A percentile compares a stretch with the other conserved stretches of the same genome.
These are phyloP conservation scores for Heliconius himera DNA, from an alignment of 1,140 invertebrate genomes.

Conservation along the genomic window DNA sequence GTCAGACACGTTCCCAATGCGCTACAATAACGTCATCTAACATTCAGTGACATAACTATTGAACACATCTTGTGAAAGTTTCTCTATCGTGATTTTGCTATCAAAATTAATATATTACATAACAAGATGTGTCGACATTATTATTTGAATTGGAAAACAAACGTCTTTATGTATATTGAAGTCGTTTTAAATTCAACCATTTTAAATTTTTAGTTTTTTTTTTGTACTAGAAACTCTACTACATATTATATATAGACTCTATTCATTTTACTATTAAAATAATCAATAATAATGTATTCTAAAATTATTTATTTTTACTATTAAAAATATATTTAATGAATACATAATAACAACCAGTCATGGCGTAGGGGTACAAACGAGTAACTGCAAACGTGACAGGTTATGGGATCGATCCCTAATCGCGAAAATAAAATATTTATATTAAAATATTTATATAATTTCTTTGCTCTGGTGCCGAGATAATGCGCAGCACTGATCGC, in stretches of 20 bases:
- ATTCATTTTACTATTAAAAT: background rate
- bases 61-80: background rate
- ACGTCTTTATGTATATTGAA: background rate
- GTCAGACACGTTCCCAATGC: background rate
- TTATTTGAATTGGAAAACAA: background rate
- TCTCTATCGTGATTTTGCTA: background rate
- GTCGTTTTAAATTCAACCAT: background rate
- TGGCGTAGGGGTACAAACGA: too few relatives aligned
- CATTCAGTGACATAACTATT: background rate
- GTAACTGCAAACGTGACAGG: too few relatives aligned
- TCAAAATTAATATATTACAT: slow-evolving; percentile 7
- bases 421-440: too few relatives aligned
- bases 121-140: background rate
- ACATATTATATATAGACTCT: background rate
- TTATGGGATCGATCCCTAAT: too few relatives aligned
- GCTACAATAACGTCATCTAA: background rate
- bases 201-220: background rate
- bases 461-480: too few relatives aligned
- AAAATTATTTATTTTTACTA: too few relatives aligned
- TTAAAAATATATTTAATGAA: too few relatives aligned
- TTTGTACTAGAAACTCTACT: background rate
- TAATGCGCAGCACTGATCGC: too few relatives aligned
- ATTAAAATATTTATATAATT: too few relatives aligned
- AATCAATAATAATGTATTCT: too few relatives aligned
- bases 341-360: background rate